Percentiles rank a stretch among this genome's conserved stretches.
Conservation (phyloP, 1,140 invertebrate species). For the Gonioctena quinquepunctata region DNA sequence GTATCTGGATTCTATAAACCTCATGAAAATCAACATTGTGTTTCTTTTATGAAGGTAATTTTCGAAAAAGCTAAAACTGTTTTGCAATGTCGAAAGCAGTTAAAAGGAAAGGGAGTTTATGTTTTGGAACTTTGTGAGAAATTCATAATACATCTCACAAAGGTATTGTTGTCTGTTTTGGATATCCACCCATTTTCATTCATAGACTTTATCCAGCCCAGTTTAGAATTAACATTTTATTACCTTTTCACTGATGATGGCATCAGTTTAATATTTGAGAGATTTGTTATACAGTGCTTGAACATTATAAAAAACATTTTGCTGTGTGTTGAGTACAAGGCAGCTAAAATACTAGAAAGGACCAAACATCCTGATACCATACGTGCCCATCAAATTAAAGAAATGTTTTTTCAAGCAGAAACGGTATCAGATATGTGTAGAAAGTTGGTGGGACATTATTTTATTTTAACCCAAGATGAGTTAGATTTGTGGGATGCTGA, state of each 20-base stretch:
- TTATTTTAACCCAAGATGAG: slow-evolving; percentile 82
- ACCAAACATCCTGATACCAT: slow-evolving; percentile 59
- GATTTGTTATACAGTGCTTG: slow-evolving; percentile 85
- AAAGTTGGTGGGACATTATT: slow-evolving; percentile 85
- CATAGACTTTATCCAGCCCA: slow-evolving; percentile 75
- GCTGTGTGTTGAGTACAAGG: slow-evolving; percentile 73
- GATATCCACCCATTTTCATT: slow-evolving; percentile 79
- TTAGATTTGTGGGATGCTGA: slow-evolving; percentile 87
- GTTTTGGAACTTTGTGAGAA: slow-evolving; percentile 74
- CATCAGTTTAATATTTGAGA: slow-evolving; percentile 75
- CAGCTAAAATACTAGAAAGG: slow-evolving; percentile 63
- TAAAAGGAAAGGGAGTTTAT: slow-evolving; percentile 64
- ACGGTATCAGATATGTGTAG: slow-evolving; percentile 78
- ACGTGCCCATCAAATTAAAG: slow-evolving; percentile 69
- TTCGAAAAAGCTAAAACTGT: slow-evolving; percentile 77
- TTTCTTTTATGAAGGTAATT: slow-evolving; percentile 77
- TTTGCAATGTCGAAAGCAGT: slow-evolving; percentile 75
- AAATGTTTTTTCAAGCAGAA: slow-evolving; percentile 72
- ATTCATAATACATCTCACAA: slow-evolving; percentile 78
- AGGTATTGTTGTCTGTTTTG: slow-evolving; percentile 75
- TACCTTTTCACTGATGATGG: slow-evolving; percentile 85
- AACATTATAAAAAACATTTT: slow-evolving; percentile 87
- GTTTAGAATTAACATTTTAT: slow-evolving; percentile 79
- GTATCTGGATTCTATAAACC: slow-evolving; percentile 81
- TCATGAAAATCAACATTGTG: slow-evolving; percentile 71